Conservation (phyloP, 1,140 invertebrate species). For the Frieseomelitta varia region DNA sequence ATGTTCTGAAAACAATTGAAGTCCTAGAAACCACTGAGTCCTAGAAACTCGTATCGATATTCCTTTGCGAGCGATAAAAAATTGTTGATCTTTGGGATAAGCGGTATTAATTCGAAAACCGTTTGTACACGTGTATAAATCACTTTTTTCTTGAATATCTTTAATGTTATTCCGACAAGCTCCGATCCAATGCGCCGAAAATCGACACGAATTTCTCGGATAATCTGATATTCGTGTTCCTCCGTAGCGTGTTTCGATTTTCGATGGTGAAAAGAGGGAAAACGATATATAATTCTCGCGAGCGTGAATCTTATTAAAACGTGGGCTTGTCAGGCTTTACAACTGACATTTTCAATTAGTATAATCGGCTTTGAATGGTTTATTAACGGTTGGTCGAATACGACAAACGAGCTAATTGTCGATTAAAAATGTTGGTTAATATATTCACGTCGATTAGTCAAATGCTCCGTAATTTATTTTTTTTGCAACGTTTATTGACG, state of each 20-base stretch:
- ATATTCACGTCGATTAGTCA: background rate
- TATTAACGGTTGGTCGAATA: background rate
- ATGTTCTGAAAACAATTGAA: background rate
- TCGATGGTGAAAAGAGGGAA: background rate
- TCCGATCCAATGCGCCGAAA: background rate
- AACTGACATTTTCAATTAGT: conserved; percentile 2
- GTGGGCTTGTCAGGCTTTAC: conserved; percentile 14
- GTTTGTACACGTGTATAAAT: too few species aligned
- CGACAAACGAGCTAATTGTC: background rate
- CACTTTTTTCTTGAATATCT: too few species aligned
- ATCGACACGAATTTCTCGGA: background rate
- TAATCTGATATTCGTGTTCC: background rate
- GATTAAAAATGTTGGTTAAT: background rate
- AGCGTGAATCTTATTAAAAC: background rate
- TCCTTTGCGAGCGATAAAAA: background rate
- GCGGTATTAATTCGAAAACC: background rate
- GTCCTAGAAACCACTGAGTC: too few species aligned
- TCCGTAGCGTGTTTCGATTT: background rate
- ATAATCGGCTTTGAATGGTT: background rate
- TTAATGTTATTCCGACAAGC: background rate
- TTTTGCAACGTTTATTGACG: background rate
- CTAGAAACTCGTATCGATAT: background rate
- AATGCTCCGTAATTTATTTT: background rate
- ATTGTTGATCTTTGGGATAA: background rate
- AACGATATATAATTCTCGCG: background rate